A percentile compares a stretch with the other conserved stretches of the same genome.
Conservation (phyloP, 2,888 invertebrate genomes). For the Nowickia ferox region DNA sequence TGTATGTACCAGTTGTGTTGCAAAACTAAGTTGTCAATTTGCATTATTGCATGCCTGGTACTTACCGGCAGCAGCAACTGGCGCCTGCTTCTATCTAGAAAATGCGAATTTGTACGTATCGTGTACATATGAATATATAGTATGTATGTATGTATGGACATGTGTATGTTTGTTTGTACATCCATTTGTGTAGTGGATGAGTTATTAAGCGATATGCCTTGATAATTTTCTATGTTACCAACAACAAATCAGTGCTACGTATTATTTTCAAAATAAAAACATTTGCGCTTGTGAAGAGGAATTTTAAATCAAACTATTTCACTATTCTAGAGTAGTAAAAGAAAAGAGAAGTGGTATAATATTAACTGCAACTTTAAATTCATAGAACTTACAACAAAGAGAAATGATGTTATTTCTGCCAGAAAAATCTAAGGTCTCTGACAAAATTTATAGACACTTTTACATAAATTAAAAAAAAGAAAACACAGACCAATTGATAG, state of each 20-base stretch:
- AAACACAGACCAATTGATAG: too few relatives aligned
- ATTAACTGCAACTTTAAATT: neutral
- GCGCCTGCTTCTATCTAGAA: conserved; percentile 41
- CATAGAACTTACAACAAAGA: too few relatives aligned
- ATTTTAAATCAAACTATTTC: neutral
- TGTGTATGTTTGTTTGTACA: conserved; percentile 3
- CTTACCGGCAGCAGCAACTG: conserved; percentile 9
- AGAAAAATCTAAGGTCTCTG: too few relatives aligned
- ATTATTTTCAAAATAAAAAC: conserved; percentile 25
- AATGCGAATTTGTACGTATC: conserved; percentile 10
- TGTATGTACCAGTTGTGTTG: conserved; percentile 30
- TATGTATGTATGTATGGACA: neutral
- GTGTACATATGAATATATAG: neutral
- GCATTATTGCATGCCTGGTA: conserved; percentile 13
- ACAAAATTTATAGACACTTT: too few relatives aligned
- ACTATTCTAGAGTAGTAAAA: neutral
- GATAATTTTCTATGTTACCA: conserved; percentile 63
- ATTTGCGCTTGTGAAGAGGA: neutral
- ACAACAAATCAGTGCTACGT: conserved; percentile 10
- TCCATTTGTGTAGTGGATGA: conserved; percentile 4
- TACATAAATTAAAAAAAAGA: too few relatives aligned
- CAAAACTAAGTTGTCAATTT: conserved; percentile 65
- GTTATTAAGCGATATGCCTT: conserved; percentile 61
- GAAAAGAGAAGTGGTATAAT: neutral
- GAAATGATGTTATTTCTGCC: too few relatives aligned